Evolutionary conservation across 2,113 vertebrate genomes (phyloP), one percentile per base, ranked within the genome.

Genomic region (human): DNA sequence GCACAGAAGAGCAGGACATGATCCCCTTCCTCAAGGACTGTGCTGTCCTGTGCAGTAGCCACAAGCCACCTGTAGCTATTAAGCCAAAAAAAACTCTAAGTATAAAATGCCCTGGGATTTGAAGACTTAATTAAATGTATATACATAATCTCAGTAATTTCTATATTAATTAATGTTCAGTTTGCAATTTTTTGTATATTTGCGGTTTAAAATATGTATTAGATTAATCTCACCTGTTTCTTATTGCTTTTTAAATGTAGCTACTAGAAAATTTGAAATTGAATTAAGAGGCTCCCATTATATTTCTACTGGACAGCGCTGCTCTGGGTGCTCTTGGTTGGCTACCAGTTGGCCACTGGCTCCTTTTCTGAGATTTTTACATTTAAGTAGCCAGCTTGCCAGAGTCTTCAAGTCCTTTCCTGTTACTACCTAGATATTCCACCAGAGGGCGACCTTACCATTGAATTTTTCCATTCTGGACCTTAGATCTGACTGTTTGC

Each of bases 201-300:
- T 82, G 81, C 0, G 0, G 38, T 87, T 68, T 82, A 23, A 59
- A 89, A 55, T 75, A 43, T 68, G 35, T 66, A 18, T 55, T 76
- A 45, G n/a, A 70, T 93, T 84, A 89, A 93, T 35, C 89, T 95
- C 68, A 48, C 72, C 18, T 55, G 14, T 64, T 89, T 95, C 25
- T 85, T 84, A 52, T 61, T 84, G 52, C 11, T 50, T 78, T 85
- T 84, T n/a, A 35, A 57, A 50, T 22, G 70, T 45, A 27, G 38
- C 78, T 68, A 40, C 35, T 43, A 79, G 59, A 78, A 59, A 76
- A n/a, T 30, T 70, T 57, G 23, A 64, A 35, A 50, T 48, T 50
- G 50, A 57, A 55, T 64, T 52, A 20, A 14, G 25, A 43, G 27
- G 32, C 52, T 72, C 6, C 30, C 30, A 18, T 18, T 16, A 12